A percentile compares a stretch with the other conserved stretches of the same genome.
phyloP scores from a whole-genome alignment of 1,140 invertebrate genomes.

The Heliconius melpomene region DNA sequence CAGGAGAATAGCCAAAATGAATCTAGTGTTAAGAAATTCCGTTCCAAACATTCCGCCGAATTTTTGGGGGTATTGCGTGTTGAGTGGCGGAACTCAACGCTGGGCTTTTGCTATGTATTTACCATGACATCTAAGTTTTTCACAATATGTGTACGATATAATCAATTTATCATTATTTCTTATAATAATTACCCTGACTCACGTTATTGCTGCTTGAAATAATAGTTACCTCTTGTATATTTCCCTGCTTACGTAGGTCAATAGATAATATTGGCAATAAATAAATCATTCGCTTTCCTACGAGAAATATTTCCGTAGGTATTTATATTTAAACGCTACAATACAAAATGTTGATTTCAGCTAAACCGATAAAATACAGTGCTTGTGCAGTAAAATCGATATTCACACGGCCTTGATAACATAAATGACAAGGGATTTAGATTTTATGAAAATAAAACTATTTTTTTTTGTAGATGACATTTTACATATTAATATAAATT shows the following conservation, averaged over 20 bases:
- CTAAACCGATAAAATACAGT: background rate
- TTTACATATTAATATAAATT: too few species aligned
- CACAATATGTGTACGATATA: background rate
- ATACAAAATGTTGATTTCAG: background rate
- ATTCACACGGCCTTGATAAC: slow-evolving; percentile 3
- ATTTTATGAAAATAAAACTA: background rate
- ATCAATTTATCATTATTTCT: background rate
- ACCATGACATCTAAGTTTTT: background rate
- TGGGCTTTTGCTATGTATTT: too few species aligned
- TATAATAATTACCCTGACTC: background rate
- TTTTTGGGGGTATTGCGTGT: too few species aligned
- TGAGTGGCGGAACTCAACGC: too few species aligned
- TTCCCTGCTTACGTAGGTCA: background rate
- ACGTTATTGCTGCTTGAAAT: background rate
- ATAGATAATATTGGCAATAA: background rate
- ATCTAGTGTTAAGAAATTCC: too few species aligned
- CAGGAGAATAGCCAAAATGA: too few species aligned
- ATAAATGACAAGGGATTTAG: background rate
- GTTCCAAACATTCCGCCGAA: too few species aligned
- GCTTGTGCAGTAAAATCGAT: background rate
- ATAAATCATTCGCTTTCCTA: background rate
- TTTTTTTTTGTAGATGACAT: too few species aligned
- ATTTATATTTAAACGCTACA: background rate
- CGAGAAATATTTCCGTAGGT: background rate
- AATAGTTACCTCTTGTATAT: too few species aligned